Evolutionary conservation across 2,113 vertebrate genomes (phyloP).

Genomic region (Mormoops blainvillei): DNA sequence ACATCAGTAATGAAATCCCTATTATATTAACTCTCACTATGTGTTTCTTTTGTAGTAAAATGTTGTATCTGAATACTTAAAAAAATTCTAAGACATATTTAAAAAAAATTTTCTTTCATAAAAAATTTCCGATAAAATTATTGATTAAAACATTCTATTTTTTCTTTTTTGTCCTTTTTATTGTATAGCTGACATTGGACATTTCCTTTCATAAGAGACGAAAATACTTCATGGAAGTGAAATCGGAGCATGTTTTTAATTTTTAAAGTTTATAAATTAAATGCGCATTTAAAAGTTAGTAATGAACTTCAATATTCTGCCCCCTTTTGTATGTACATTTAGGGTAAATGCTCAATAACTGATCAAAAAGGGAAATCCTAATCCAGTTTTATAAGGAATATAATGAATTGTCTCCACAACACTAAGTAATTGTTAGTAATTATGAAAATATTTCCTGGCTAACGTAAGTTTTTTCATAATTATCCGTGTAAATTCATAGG

Average conservation of each 20-base stretch:
- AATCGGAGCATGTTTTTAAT: background rate
- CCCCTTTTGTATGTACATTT: background rate
- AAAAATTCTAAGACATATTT: background rate
- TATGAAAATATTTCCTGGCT: background rate
- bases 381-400: background rate
- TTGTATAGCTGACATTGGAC: background rate
- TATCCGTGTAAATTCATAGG: background rate
- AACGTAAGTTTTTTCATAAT: background rate
- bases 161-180: background rate
- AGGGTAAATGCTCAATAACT: background rate
- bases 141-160: background rate
- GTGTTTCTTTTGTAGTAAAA: background rate
- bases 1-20: background rate
- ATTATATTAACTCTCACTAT: background rate
- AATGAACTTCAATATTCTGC: background rate
- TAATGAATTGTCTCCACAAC: background rate
- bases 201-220: background rate
- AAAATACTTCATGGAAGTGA: background rate
- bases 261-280: background rate
- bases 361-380: background rate
- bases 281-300: background rate
- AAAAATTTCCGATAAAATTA: background rate
- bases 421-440: background rate
- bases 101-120: slow-evolving; percentile 23
- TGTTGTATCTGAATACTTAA: background rate